Evolutionary conservation across 2,888 invertebrate genomes (phyloP), one percentile per base, ranked within the genome.

Genomic region (Cosmia pyralina): DNA sequence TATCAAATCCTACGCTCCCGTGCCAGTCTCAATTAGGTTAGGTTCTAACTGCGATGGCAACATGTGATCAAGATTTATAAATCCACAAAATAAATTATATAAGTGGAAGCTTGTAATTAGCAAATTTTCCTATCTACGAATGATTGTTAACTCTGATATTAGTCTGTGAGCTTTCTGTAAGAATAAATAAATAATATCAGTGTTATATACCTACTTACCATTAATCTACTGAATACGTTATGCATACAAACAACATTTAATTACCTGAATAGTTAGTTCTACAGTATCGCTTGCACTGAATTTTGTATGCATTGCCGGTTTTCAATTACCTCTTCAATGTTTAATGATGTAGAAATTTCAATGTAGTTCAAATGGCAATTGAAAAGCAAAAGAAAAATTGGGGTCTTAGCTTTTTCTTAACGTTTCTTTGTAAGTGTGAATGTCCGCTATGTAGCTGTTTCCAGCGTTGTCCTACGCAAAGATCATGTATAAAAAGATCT

Each of bases 401-500:
- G 53, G 15, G 2, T 50, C 71, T 62, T 41, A 28, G 13, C 8
- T 55, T 58, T 64, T 44, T 48, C 13, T 1, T 19, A 38, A 55
- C 52, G 28, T 50, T 53, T 41, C 41, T 72, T 71, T 65, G 52
- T n/a, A n/a, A n/a, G n/a, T 72, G 41, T 53, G 6, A 46, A 8
- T 41, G n/a, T 64, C 15, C 22, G 13, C 34, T 62, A 34, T 34
- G 50, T 63, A 53, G 17, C n/a, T 65, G 62, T 69, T 69, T 57
- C 28, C 6, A 57, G 52, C 64, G 17, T 15, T 48, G 48, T 62
- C 64, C 52, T 72, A 58, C 34, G 13, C 50, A 55, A 69, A 82
- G 72, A 68, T 69, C 68, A 48, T 38, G 22, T 57, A 71, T 71
- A 58, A 60, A 72, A 65, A 68, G 7, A 60, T 81, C 34, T 50